These are phyloP conservation scores for Mirza zaza DNA, from an alignment of 2,113 vertebrate genomes.

Conservation along the genomic window DNA sequence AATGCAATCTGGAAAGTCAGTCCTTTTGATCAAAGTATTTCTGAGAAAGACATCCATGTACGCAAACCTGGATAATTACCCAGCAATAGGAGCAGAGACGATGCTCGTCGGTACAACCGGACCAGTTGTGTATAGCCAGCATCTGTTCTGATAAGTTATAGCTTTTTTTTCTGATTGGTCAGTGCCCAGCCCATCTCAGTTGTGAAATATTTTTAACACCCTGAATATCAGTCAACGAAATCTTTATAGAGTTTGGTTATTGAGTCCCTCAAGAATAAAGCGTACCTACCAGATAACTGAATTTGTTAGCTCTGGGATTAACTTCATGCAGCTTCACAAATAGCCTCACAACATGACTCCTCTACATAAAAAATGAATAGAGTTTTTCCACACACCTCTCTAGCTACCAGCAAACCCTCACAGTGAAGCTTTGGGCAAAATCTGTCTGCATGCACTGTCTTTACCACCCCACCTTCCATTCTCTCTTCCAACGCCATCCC, in stretches of 20 bases:
- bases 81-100: background rate
- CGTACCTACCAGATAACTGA: background rate
- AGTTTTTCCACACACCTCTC: background rate
- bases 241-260: background rate
- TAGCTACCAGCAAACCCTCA: background rate
- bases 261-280: constrained; percentile 17
- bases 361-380: background rate
- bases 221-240: background rate
- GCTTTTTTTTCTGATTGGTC: background rate
- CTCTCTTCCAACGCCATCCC: background rate
- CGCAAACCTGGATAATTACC: background rate
- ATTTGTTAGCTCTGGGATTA: background rate
- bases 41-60: background rate
- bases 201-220: constrained; percentile 32
- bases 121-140: background rate
- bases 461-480: background rate
- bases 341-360: background rate
- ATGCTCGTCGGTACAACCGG: background rate
- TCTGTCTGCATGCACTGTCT: background rate
- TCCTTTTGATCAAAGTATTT: background rate
- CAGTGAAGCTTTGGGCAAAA: background rate
- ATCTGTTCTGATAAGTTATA: background rate
- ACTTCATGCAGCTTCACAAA: background rate
- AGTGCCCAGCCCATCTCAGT: background rate
- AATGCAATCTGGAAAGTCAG: background rate